phyloP scores from a whole-genome alignment of 2,888 invertebrate genomes.

The Parelbella ahira region DNA sequence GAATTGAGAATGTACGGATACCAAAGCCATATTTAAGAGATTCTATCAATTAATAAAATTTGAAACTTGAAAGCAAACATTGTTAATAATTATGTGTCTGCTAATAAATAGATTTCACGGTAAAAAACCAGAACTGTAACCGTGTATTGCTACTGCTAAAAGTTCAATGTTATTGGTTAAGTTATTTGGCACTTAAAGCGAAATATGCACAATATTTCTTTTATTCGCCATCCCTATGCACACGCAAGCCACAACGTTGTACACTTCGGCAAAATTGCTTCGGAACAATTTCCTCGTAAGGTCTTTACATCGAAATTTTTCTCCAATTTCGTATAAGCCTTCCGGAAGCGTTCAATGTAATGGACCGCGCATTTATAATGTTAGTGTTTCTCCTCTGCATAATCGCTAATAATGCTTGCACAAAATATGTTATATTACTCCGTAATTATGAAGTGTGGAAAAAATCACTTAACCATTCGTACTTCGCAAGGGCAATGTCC shows the following conservation, averaged over 20 bases:
- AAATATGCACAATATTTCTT: no score
- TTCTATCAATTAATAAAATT: no score
- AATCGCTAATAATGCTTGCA: conserved; percentile 7
- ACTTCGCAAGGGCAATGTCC: conserved; percentile 2
- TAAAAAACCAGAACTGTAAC: no score
- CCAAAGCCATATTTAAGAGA: no score
- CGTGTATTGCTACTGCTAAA: no score
- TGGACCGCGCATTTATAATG: background rate
- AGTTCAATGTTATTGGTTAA: no score
- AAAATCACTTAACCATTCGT: no score
- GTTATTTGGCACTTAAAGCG: no score
- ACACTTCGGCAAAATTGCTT: conserved; percentile 4
- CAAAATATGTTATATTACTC: background rate
- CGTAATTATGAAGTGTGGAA: conserved; percentile 1
- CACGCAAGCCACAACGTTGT: background rate
- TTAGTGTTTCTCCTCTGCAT: background rate
- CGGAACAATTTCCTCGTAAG: conserved; percentile 8
- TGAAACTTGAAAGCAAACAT: no score
- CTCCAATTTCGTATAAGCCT: conserved; percentile 11
- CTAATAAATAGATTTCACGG: no score
- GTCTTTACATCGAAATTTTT: conserved; percentile 10
- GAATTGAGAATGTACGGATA: no score
- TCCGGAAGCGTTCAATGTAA: conserved; percentile 14
- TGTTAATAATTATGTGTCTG: no score
- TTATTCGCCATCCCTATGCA: background rate